Evolutionary conservation across 2,888 invertebrate species (phyloP).

Genomic region (Anorthoa munda): DNA sequence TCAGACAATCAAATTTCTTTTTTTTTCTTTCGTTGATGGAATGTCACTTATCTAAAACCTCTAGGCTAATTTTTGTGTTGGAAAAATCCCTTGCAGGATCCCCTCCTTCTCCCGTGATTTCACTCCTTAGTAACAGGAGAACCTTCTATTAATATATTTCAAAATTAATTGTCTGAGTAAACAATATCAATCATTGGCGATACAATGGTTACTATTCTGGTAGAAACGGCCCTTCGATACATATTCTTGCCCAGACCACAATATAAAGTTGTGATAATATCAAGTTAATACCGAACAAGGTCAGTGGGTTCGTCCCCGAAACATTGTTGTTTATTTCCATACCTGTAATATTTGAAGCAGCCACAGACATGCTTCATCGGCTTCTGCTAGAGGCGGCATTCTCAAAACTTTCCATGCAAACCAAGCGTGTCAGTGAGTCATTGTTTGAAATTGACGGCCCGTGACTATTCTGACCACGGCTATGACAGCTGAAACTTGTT

Average conservation of each 20-base stretch:
- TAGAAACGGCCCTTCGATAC: neutral
- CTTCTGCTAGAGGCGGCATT: too few relatives aligned
- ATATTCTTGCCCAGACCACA: neutral
- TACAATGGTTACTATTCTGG: neutral
- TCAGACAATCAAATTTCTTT: too few relatives aligned
- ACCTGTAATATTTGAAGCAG: conserved; percentile 16
- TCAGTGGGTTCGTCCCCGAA: neutral
- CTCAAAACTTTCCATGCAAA: neutral
- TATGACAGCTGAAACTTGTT: neutral
- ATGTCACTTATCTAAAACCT: too few relatives aligned
- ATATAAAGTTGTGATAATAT: conserved; percentile 1
- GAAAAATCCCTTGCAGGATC: too few relatives aligned
- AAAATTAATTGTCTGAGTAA: too few relatives aligned
- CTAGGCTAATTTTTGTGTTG: too few relatives aligned
- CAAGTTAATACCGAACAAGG: neutral
- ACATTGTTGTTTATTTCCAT: conserved; percentile 27
- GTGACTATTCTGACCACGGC: neutral
- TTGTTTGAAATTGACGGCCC: neutral
- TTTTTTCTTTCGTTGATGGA: too few relatives aligned
- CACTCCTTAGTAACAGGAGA: too few relatives aligned
- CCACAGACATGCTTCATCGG: neutral
- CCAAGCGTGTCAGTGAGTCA: neutral
- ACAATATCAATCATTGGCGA: too few relatives aligned
- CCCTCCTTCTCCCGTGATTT: too few relatives aligned
- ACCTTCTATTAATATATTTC: too few relatives aligned